Percentiles rank a stretch among this genome's conserved stretches.
phyloP scores from a whole-genome alignment of 2,797 vertebrate species.

The Megaceryle alcyon region DNA sequence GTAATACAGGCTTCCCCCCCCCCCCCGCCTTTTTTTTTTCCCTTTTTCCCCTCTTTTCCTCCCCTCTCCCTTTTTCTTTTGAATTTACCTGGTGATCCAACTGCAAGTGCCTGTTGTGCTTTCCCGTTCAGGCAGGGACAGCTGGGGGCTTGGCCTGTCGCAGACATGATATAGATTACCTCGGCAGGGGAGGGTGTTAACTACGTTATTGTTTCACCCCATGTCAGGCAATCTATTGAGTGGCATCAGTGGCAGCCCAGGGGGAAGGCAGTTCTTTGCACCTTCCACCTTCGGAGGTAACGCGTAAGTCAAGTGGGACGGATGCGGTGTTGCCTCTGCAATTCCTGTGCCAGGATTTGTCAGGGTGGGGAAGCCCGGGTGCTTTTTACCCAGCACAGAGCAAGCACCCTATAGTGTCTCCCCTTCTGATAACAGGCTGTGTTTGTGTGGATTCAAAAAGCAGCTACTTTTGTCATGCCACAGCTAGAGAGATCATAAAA shows the following conservation, averaged over 20 bases:
- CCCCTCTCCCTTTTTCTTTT: background rate
- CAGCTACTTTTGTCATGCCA: background rate
- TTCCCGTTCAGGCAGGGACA: background rate
- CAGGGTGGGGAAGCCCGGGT: rapidly evolving
- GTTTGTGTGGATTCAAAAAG: background rate
- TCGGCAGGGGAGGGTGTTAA: background rate
- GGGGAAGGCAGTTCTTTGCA: background rate
- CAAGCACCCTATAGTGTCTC: background rate
- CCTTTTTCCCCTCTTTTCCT: background rate
- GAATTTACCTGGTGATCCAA: background rate
- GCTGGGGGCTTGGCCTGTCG: constrained; percentile 3
- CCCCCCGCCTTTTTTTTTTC: background rate
- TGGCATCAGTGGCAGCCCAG: background rate
- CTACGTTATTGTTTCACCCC: background rate
- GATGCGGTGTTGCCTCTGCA: background rate
- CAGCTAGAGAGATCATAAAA: background rate
- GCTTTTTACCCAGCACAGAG: background rate
- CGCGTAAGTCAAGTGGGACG: background rate
- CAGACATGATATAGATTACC: constrained; percentile 4
- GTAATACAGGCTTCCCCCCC: background rate
- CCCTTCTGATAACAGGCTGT: background rate
- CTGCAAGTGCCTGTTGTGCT: background rate
- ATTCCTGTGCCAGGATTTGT: background rate
- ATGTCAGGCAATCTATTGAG: background rate
- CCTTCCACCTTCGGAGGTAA: background rate